phyloP scores from a whole-genome alignment of 2,113 vertebrate genomes.

The Peromyscus polionotus region DNA sequence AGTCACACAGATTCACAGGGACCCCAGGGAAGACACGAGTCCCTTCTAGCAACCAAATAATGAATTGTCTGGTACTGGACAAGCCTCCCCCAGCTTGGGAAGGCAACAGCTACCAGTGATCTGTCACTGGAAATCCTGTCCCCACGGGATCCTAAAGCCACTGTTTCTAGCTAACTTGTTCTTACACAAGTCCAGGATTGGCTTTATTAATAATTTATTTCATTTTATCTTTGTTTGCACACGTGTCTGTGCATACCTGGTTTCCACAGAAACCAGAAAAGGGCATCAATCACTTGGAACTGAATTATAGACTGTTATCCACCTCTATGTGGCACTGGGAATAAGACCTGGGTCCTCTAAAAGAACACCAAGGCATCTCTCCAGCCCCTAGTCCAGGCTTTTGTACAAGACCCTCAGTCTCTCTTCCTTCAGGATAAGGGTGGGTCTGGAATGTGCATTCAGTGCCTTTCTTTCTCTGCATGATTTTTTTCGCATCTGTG shows the following conservation, averaged over 20 bases:
- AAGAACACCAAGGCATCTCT: not conserved
- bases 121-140: not conserved
- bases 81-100: not conserved
- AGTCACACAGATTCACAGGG: no score
- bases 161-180: not conserved
- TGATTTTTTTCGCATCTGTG: not conserved
- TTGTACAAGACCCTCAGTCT: not conserved
- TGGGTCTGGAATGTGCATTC: not conserved
- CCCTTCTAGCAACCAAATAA: not conserved
- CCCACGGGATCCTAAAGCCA: not conserved
- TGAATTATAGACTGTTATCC: not conserved
- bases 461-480: not conserved
- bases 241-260: not conserved
- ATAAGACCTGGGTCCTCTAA: not conserved
- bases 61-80: not conserved
- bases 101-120: not conserved
- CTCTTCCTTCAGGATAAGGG: not conserved
- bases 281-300: not conserved
- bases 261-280: not conserved
- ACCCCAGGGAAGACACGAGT: not conserved
- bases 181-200: not conserved
- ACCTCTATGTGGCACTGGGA: not conserved
- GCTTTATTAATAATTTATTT: not conserved
- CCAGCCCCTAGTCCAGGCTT: not conserved
- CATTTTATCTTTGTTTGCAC: not conserved